Conservation (phyloP, 2,888 invertebrate genomes). For the Nemurella pictetii region DNA sequence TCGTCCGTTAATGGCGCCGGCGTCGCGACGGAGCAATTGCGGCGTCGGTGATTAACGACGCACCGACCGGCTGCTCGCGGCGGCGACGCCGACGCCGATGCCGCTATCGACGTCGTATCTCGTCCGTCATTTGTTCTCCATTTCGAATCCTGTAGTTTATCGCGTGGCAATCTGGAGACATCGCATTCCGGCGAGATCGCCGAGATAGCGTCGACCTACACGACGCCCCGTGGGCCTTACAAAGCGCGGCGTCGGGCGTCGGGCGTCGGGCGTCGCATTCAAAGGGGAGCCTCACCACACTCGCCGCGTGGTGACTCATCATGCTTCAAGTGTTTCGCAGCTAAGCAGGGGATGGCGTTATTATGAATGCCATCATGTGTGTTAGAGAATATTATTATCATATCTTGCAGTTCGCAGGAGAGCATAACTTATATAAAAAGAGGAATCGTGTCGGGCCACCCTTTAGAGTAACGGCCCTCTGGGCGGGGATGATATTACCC, state of each 20-base stretch:
- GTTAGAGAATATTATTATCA: slow-evolving; percentile 36
- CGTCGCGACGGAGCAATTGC: not conserved
- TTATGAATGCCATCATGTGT: slow-evolving; percentile 1
- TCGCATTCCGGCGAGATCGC: not conserved
- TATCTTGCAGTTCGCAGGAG: slow-evolving; percentile 27
- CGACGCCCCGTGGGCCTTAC: not conserved
- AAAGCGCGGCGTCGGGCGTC: not conserved
- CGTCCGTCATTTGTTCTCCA: not conserved
- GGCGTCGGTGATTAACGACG: slow-evolving; percentile 2
- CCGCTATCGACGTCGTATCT: not conserved
- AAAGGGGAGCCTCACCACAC: not conserved
- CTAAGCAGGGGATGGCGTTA: slow-evolving; percentile 19
- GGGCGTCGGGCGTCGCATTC: no score
- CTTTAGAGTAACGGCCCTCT: not conserved
- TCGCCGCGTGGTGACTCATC: not conserved
- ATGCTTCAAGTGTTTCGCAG: slow-evolving; percentile 7
- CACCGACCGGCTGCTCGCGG: not conserved
- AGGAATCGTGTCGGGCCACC: not conserved
- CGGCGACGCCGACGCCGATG: not conserved
- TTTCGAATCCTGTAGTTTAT: not conserved
- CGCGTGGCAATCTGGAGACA: not conserved
- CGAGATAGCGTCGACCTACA: not conserved
- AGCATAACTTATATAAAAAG: slow-evolving; percentile 19
- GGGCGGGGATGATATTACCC: not conserved
- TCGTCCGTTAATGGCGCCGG: slow-evolving; percentile 11